phyloP scores from a whole-genome alignment of 2,797 vertebrate species.

The Poeciliopsis presidionis region DNA sequence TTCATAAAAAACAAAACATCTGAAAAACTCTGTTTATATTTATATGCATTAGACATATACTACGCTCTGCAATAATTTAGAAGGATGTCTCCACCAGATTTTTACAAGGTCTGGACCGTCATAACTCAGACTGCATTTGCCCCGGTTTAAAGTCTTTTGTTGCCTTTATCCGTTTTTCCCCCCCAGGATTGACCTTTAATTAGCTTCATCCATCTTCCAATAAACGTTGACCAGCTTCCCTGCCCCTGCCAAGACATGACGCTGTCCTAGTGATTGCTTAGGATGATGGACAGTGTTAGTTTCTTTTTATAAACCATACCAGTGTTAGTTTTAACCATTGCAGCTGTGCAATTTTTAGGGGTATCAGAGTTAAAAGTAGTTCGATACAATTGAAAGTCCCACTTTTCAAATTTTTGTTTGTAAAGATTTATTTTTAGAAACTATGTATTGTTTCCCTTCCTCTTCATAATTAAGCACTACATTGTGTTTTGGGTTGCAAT shows the following conservation, averaged over 20 bases:
- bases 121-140: neutral
- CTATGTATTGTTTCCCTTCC: too few relatives aligned
- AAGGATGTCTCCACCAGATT: neutral
- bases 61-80: neutral
- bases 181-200: neutral
- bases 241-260: neutral
- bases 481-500: neutral
- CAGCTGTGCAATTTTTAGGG: neutral
- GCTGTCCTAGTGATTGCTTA: neutral
- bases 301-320: neutral
- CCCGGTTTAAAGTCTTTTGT: neutral
- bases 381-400: neutral
- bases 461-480: neutral
- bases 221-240: neutral
- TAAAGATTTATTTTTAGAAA: neutral
- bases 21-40: neutral
- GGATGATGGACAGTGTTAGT: neutral
- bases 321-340: neutral
- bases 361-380: neutral
- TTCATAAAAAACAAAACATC: neutral
- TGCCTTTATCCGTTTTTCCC: neutral
- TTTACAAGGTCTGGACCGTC: neutral
- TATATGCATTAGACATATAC: too few relatives aligned
- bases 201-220: neutral
- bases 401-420: neutral